Conservation (phyloP, 2,797 vertebrate species). For the Telmatherina bonti region DNA sequence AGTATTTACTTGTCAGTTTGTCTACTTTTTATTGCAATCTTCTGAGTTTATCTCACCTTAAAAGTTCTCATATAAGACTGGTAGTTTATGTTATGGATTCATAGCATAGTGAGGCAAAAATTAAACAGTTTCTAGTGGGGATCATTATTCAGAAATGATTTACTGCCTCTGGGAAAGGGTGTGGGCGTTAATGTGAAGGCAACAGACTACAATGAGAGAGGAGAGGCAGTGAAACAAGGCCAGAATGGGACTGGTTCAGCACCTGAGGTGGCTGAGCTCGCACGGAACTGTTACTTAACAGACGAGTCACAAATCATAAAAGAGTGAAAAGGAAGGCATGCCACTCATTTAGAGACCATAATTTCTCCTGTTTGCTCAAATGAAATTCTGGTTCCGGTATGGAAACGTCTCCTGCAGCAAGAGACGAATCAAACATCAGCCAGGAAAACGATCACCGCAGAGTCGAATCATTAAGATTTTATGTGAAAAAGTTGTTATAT, state of each 20-base stretch:
- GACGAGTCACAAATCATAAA: not conserved
- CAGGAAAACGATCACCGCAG: conserved; percentile 1
- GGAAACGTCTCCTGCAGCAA: conserved; percentile 14
- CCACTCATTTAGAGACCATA: not conserved
- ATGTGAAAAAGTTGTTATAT: not conserved
- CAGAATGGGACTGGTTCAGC: conserved; percentile 12
- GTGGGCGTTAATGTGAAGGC: conserved; percentile 37
- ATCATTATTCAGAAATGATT: conserved; percentile 54
- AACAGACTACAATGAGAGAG: conserved; percentile 22
- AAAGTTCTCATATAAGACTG: conserved; percentile 10
- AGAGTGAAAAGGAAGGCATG: not conserved
- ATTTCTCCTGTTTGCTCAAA: not conserved
- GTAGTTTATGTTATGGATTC: conserved; percentile 15
- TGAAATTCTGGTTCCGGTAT: conserved; percentile 15
- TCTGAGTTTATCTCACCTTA: conserved; percentile 27
- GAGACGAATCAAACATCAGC: conserved; percentile 16
- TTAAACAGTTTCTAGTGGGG: conserved; percentile 25
- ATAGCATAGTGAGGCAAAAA: conserved; percentile 23
- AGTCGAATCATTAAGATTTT: conserved; percentile 10
- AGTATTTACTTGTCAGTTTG: not conserved
- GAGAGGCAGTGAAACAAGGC: conserved; percentile 24
- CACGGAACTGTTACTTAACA: not conserved
- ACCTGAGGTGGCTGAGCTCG: conserved; percentile 34
- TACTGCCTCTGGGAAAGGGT: conserved; percentile 19
- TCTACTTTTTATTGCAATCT: not conserved